phyloP scores from a whole-genome alignment of 2,797 vertebrate species.

The Dicrostonyx torquatus region DNA sequence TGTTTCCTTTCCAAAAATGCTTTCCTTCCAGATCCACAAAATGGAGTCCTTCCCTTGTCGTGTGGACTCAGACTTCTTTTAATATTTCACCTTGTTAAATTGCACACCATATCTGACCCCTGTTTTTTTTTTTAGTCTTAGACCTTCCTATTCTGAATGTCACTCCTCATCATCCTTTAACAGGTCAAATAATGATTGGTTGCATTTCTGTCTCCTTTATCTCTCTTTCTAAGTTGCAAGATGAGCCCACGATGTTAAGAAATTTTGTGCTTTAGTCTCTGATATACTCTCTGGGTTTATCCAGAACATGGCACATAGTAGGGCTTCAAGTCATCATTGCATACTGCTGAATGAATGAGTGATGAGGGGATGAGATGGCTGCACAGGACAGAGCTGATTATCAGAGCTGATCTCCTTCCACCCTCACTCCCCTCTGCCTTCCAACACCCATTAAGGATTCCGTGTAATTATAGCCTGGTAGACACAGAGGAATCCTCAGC shows the following conservation, averaged over 20 bases:
- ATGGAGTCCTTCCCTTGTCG: not conserved
- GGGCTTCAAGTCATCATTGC: not conserved
- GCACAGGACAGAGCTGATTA: not conserved
- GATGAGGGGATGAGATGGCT: accelerated
- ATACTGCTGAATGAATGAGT: not conserved
- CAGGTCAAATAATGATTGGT: not conserved
- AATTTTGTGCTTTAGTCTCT: not conserved
- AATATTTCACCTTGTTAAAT: accelerated
- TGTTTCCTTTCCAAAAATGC: not conserved
- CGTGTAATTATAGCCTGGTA: not conserved
- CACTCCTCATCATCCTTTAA: not conserved
- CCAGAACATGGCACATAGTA: not conserved
- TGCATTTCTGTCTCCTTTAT: not conserved
- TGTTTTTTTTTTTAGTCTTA: not conserved
- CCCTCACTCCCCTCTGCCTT: not conserved
- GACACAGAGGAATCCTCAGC: not conserved
- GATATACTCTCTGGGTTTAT: not conserved
- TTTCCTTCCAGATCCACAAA: accelerated
- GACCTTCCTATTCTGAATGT: accelerated
- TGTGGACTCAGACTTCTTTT: not conserved
- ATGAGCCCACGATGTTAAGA: accelerated
- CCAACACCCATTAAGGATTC: too few species aligned
- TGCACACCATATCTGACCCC: too few species aligned
- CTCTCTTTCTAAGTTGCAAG: not conserved
- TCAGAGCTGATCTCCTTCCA: not conserved